These are phyloP conservation scores for Sylvia atricapilla DNA, from an alignment of 2,113 vertebrate genomes.

Conservation along the genomic window DNA sequence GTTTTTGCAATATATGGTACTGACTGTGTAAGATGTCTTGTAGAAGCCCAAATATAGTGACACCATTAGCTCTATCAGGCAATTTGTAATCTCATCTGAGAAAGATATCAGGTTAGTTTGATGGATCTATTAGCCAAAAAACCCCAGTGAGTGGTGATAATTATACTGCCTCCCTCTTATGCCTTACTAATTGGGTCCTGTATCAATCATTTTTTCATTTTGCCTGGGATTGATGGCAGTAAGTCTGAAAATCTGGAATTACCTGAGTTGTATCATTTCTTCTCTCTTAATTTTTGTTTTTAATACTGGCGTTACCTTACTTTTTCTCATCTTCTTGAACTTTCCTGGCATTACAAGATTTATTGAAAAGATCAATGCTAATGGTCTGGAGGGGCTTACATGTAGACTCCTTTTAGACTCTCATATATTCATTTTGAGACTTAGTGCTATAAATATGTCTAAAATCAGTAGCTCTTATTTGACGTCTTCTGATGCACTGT, in stretches of 20 bases:
- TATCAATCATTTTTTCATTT: neutral
- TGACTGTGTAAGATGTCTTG: neutral
- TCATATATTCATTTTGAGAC: neutral
- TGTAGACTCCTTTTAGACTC: neutral
- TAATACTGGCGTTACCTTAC: neutral
- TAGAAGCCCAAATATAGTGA: constrained; percentile 32
- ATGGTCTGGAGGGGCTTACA: neutral
- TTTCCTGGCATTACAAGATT: neutral
- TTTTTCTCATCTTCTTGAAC: neutral
- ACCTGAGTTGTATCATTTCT: neutral
- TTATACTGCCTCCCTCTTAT: neutral
- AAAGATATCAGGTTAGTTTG: neutral
- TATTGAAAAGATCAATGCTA: neutral
- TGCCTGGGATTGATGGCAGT: neutral
- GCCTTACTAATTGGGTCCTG: neutral
- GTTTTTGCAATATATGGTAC: constrained; percentile 36
- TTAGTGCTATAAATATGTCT: neutral
- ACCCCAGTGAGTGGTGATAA: neutral
- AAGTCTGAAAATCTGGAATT: neutral
- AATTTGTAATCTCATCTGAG: neutral
- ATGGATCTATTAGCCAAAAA: neutral
- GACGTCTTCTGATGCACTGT: neutral
- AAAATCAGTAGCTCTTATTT: constrained; percentile 23
- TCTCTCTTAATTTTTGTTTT: neutral
- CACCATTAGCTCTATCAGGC: neutral